Conservation (phyloP, 1,140 invertebrate species). For the Apis dorsata region DNA sequence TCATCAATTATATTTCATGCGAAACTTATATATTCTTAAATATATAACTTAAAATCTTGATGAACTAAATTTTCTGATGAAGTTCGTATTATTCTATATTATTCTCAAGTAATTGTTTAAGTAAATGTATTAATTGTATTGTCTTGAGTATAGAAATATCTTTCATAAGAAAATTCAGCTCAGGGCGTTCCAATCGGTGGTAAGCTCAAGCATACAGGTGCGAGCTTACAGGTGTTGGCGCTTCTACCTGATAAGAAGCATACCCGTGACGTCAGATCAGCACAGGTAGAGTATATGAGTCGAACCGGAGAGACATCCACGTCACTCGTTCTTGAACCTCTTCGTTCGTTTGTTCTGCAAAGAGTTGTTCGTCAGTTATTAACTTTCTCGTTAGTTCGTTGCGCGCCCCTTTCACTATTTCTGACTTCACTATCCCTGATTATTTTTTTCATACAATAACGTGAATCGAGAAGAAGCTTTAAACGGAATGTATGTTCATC, state of each 20-base stretch:
- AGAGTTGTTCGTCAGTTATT: constrained; percentile 38
- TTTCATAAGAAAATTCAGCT: constrained; percentile 25
- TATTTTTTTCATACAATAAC: not conserved
- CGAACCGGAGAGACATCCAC: constrained; percentile 73
- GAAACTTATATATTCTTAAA: not conserved
- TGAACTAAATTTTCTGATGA: not conserved
- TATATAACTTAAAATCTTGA: not conserved
- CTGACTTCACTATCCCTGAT: not conserved
- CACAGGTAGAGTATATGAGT: constrained; percentile 78
- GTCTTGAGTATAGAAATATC: constrained; percentile 19
- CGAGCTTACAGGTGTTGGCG: constrained; percentile 66
- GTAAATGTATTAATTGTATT: not conserved
- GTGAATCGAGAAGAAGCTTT: not conserved
- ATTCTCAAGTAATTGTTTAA: not conserved
- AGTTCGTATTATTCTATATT: not conserved
- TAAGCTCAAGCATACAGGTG: constrained; percentile 57
- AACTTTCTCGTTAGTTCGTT: not conserved
- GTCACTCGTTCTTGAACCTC: constrained; percentile 77
- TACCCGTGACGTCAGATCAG: constrained; percentile 78
- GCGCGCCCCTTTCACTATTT: not conserved
- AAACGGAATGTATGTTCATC: constrained; percentile 17
- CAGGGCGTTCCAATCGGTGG: constrained; percentile 57
- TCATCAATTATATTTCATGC: not conserved
- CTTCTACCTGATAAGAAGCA: constrained; percentile 75
- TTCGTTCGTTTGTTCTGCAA: constrained; percentile 66